Conservation (phyloP, 2,888 invertebrate species). For the Plagodis dolabraria region DNA sequence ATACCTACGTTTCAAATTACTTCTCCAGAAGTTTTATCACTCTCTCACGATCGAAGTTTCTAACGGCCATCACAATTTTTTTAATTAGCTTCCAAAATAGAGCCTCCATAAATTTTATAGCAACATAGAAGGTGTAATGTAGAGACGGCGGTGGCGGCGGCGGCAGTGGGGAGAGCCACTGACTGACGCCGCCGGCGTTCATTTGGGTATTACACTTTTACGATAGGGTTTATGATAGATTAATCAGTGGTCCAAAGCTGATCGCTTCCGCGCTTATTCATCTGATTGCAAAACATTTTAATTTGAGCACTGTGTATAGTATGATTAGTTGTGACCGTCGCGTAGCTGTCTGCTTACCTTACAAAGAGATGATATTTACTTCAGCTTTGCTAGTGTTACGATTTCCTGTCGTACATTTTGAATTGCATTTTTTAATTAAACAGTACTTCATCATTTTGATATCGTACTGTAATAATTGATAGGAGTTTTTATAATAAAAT, state of each 20-base stretch:
- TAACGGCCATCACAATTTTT: conserved; percentile 72
- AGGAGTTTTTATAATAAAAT: too few species aligned
- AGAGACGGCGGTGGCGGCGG: conserved; percentile 44
- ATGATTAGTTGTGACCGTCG: background rate
- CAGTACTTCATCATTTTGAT: background rate
- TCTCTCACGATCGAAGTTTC: conserved; percentile 75
- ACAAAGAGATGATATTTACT: too few species aligned
- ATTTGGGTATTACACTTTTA: conserved; percentile 66
- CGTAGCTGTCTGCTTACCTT: background rate
- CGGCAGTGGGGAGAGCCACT: conserved; percentile 29
- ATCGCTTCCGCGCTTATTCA: conserved; percentile 73
- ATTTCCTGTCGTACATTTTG: too few species aligned
- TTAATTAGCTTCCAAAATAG: conserved; percentile 81
- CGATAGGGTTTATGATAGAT: conserved; percentile 73
- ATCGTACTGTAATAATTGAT: too few species aligned
- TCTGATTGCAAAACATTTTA: conserved; percentile 64
- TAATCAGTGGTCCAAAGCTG: conserved; percentile 67
- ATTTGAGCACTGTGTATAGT: conserved; percentile 33
- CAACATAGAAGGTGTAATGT: conserved; percentile 65
- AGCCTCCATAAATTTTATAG: conserved; percentile 79
- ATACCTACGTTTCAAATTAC: conserved; percentile 54
- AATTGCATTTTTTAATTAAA: too few species aligned
- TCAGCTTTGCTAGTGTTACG: background rate
- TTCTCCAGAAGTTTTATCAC: conserved; percentile 68
- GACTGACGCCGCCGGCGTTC: conserved; percentile 51